A percentile compares a stretch with the other conserved stretches of the same genome.
Evolutionary conservation across 2,888 invertebrate species (phyloP).

Genomic region (Drosophila trichaetosa): DNA sequence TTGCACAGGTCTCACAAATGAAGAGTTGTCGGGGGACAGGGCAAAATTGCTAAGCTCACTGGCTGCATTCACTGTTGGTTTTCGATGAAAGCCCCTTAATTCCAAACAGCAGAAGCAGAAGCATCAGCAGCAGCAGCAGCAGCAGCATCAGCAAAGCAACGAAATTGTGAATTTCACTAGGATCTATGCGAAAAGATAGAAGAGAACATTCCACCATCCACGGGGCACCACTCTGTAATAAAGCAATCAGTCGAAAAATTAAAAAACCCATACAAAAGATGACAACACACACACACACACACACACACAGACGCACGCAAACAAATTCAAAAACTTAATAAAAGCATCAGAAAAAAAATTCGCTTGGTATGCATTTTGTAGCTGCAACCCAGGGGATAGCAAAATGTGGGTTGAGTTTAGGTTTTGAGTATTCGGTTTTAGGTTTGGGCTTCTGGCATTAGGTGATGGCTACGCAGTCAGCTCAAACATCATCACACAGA

Average conservation of each 20-base stretch:
- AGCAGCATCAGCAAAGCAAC: conserved; percentile 3
- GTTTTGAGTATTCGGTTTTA: conserved; percentile 14
- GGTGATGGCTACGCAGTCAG: conserved; percentile 27
- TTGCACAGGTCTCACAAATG: conserved; percentile 1
- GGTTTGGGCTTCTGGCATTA: conserved; percentile 42
- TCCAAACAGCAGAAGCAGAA: neutral
- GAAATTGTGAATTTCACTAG: conserved; percentile 4
- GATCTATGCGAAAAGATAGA: conserved; percentile 14
- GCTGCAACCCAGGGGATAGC: conserved; percentile 49
- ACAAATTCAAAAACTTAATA: conserved; percentile 30
- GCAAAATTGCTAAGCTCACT: neutral
- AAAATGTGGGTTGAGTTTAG: conserved; percentile 22
- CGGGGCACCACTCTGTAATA: conserved; percentile 52
- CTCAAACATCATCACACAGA: conserved; percentile 55
- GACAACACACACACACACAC: conserved; percentile 29
- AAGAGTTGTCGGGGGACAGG: neutral
- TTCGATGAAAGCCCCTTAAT: conserved; percentile 41
- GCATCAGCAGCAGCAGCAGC: neutral
- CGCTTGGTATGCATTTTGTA: conserved; percentile 50
- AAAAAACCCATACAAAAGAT: conserved; percentile 61
- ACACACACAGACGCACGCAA: conserved; percentile 7
- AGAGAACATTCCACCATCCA: conserved; percentile 8
- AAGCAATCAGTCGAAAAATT: conserved; percentile 69
- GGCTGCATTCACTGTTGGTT: conserved; percentile 22
- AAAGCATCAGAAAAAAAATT: conserved; percentile 35